Evolutionary conservation across 2,797 vertebrate genomes (phyloP).

Genomic region (Delichon dasypus): DNA sequence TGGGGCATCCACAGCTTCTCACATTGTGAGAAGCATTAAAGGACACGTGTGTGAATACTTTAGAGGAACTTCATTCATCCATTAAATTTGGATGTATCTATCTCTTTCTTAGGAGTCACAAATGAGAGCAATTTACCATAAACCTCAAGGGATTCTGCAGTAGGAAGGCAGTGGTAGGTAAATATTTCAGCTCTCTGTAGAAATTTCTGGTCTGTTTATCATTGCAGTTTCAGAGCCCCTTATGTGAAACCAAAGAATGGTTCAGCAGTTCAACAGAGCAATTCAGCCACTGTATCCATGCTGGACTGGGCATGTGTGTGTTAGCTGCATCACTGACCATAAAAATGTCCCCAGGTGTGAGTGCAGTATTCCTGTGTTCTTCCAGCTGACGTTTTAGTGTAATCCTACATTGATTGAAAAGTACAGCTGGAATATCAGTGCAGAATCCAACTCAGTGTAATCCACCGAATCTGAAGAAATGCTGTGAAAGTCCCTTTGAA

Average conservation of each 20-base stretch:
- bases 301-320: slow-evolving; percentile 28
- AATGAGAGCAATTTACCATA: neutral
- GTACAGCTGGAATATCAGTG: neutral
- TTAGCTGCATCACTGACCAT: slow-evolving; percentile 39
- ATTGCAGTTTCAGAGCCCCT: neutral
- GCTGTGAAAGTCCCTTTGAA: neutral
- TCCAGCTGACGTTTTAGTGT: slow-evolving; percentile 17
- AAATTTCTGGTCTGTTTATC: slow-evolving; percentile 30
- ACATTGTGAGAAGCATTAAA: neutral
- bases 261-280: slow-evolving; percentile 51
- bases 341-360: slow-evolving; percentile 14
- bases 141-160: neutral
- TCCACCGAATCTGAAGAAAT: neutral
- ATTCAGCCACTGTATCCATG: neutral
- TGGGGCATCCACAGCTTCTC: neutral
- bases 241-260: neutral
- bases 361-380: neutral
- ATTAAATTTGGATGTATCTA: neutral
- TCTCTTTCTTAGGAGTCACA: neutral
- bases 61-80: neutral
- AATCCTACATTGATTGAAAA: neutral
- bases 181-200: neutral
- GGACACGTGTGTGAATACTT: neutral
- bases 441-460: slow-evolving; percentile 33
- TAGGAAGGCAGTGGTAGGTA: neutral